Conservation (phyloP, 2,113 vertebrate genomes). For the Aphelocoma coerulescens region DNA sequence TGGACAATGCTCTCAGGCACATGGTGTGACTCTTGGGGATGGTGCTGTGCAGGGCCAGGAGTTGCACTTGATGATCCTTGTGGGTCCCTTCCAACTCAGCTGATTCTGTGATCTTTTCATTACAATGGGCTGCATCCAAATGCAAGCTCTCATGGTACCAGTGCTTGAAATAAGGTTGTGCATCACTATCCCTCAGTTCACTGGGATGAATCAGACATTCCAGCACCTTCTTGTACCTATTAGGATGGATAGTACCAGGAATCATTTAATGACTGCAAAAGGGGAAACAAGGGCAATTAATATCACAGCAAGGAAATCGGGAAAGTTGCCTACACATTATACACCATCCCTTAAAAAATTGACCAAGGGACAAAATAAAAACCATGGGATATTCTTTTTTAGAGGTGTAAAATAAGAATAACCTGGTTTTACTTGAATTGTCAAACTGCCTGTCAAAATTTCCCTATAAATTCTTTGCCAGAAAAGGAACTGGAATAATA, state of each 20-base stretch:
- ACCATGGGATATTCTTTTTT: neutral
- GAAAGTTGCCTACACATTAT: neutral
- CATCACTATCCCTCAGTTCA: neutral
- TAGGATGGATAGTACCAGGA: neutral
- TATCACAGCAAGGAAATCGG: neutral
- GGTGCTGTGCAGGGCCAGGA: neutral
- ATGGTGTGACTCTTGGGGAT: neutral
- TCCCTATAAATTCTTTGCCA: neutral
- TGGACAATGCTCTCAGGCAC: accelerated
- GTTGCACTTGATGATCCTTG: neutral
- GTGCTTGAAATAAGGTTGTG: neutral
- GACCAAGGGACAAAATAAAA: neutral
- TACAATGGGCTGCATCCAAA: neutral
- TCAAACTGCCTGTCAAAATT: neutral
- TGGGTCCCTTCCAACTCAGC: neutral
- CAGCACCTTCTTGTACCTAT: neutral
- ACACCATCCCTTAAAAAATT: neutral
- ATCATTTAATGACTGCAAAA: neutral
- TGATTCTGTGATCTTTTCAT: neutral
- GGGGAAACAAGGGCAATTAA: neutral
- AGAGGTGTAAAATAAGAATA: neutral
- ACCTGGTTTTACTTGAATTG: neutral
- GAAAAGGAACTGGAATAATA: neutral
- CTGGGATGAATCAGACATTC: neutral
- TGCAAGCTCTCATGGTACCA: neutral